Conservation (phyloP, 2,888 invertebrate genomes). For the Callyntrura sp. region DNA sequence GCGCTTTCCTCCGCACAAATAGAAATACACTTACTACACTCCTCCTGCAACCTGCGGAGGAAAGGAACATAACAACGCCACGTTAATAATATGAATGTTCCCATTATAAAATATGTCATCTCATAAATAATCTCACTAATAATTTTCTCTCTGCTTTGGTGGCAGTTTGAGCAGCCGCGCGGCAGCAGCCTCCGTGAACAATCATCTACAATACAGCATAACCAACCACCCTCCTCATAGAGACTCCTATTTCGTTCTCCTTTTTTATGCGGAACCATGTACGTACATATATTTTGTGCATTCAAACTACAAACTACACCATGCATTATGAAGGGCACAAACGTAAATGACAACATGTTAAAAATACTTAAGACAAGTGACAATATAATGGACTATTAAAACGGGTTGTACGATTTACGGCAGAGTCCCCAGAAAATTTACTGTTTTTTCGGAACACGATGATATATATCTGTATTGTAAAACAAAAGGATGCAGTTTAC, state of each 20-base stretch:
- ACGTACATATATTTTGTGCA: neutral
- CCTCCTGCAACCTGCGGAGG: neutral
- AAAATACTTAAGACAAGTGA: conserved; percentile 50
- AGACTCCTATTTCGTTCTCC: conserved; percentile 40
- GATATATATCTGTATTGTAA: conserved; percentile 26
- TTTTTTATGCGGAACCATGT: neutral
- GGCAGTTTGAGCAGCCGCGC: neutral
- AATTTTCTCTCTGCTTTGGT: conserved; percentile 66
- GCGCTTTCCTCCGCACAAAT: conserved; percentile 18
- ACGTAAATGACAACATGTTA: conserved; percentile 53
- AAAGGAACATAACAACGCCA: conserved; percentile 51
- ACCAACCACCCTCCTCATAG: conserved; percentile 8
- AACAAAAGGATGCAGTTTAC: neutral
- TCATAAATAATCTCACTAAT: conserved; percentile 76
- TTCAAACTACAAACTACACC: too few relatives aligned
- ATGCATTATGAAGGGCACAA: conserved; percentile 35
- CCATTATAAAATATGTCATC: conserved; percentile 78
- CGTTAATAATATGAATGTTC: conserved; percentile 77
- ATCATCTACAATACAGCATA: neutral
- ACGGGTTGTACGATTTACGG: conserved; percentile 26
- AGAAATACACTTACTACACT: conserved; percentile 7
- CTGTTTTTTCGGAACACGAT: conserved; percentile 31
- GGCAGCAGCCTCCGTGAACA: neutral
- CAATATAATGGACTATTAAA: conserved; percentile 55
- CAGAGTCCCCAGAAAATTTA: conserved; percentile 49